Percentiles rank a stretch among this genome's conserved stretches.
Evolutionary conservation across 2,113 vertebrate genomes (phyloP).

Genomic region (Spea bombifrons): DNA sequence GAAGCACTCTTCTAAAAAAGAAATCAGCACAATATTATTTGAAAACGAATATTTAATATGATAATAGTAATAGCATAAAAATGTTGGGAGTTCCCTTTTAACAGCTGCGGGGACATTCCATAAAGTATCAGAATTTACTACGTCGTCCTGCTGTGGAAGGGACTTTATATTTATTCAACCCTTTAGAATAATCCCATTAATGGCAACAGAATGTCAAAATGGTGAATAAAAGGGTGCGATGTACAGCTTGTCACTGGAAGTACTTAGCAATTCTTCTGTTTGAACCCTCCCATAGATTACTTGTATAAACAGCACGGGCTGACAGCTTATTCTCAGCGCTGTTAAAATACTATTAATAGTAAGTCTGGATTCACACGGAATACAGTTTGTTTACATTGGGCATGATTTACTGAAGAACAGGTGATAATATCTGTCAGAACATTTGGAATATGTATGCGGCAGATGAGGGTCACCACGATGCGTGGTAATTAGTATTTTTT

Average conservation of each 20-base stretch:
- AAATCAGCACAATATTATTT: too few species aligned
- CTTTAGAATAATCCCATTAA: background rate
- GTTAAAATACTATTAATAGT: constrained; percentile 29
- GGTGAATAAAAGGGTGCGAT: constrained; percentile 36
- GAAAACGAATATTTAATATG: too few species aligned
- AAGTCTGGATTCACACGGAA: constrained; percentile 11
- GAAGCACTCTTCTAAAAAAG: too few species aligned
- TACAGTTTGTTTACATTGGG: constrained; percentile 13
- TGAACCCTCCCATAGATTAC: constrained; percentile 24
- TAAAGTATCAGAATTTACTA: too few species aligned
- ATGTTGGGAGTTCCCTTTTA: too few species aligned
- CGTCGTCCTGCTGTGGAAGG: background rate
- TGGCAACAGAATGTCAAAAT: constrained; percentile 39
- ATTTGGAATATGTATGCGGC: background rate
- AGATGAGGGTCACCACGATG: background rate
- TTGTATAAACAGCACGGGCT: constrained; percentile 31
- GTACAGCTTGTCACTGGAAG: constrained; percentile 21
- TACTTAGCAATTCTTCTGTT: constrained; percentile 20
- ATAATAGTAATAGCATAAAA: too few species aligned
- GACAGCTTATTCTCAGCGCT: background rate
- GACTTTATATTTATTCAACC: constrained; percentile 9
- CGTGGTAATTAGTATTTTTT: background rate
- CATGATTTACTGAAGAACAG: constrained; percentile 21
- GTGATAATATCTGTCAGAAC: constrained; percentile 14
- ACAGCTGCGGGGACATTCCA: too few species aligned